Conservation (phyloP, 2,797 vertebrate species). For the Propithecus perrieri region DNA sequence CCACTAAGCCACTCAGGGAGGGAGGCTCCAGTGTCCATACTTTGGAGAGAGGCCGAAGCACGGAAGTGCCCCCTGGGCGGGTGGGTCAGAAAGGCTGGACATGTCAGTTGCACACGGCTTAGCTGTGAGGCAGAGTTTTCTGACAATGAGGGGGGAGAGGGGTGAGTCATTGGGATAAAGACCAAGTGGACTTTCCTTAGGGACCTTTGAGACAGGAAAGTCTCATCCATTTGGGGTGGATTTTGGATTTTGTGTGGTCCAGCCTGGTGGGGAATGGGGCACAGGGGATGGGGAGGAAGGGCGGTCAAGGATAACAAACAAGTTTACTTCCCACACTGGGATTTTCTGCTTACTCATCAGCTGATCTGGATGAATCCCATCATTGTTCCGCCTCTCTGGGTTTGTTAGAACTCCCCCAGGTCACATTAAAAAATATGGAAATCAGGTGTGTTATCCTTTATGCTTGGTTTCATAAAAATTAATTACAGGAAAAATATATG, state of each 20-base stretch:
- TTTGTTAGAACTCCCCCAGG: conserved; percentile 29
- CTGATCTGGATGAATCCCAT: not conserved
- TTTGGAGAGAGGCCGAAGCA: not conserved
- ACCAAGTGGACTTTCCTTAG: not conserved
- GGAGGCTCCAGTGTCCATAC: not conserved
- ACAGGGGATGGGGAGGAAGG: not conserved
- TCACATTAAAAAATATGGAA: conserved; percentile 21
- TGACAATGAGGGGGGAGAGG: not conserved
- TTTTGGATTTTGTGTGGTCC: conserved; percentile 11
- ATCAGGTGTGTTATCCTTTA: conserved; percentile 50
- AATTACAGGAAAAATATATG: conserved; percentile 65
- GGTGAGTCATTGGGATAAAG: not conserved
- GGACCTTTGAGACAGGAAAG: not conserved
- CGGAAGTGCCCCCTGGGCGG: not conserved
- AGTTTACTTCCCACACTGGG: not conserved
- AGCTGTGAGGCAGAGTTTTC: not conserved
- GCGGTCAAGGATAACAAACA: not conserved
- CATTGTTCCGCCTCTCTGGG: not conserved
- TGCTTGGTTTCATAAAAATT: conserved; percentile 71
- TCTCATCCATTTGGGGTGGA: not conserved
- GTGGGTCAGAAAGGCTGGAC: not conserved
- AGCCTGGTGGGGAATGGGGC: not conserved
- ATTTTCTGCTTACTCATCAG: not conserved
- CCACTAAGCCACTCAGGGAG: not conserved
- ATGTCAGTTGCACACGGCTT: not conserved